Base-by-base conservation (phyloP, 2,113 vertebrate species). In the Rhinoderma darwinii region DNA sequence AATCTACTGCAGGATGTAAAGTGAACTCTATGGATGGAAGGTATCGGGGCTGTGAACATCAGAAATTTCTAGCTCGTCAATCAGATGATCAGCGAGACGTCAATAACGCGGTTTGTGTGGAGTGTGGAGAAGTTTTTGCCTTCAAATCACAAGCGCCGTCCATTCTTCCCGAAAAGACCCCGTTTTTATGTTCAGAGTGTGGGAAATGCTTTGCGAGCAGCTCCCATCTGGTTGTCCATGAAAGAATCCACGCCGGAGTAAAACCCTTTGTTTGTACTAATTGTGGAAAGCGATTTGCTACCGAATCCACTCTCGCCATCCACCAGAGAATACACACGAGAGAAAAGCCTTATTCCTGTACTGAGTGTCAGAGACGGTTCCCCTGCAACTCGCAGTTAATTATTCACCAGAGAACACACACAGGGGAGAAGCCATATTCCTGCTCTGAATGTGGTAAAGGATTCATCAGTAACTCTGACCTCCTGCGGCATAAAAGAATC, bases 101-200 rank as follows among this genome's bases (percentile, higher is more conserved):
- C 1, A 30, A 10, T 5, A 30, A 50, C 5, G 12, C 27, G 22
- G 14, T 51, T 30, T 50, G 44, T 77, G n/a, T 50, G 44, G 74
- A 51, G n/a, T 18, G 74, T 50, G 44, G 74, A 77, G 74, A 50
- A 47, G 73, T 27, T n/a, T 44, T 76, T 10, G n/a, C 27, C 27
- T 51, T 32, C 18, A 51, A 77, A 47, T 17, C 43, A 17, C 41
- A 47, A 4, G 5, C n/a, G 6, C 43, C 50, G 25, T 18, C 12
- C 43, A 7, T 32, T 32, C 25, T 15, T 50, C 8, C 27, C 14
- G 22, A 20, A 32, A 50, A 18, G n/a, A 59, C 56, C 5, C 56
- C 2, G 7, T 32, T 18, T 32, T 91, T 92, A 75, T 96, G 95
- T 89, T 91, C 94, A 78, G 94, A 96, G 88, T 96, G 95, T 81